phyloP scores from a whole-genome alignment of 2,797 vertebrate genomes.

The Schizopygopsis pylzovi region DNA sequence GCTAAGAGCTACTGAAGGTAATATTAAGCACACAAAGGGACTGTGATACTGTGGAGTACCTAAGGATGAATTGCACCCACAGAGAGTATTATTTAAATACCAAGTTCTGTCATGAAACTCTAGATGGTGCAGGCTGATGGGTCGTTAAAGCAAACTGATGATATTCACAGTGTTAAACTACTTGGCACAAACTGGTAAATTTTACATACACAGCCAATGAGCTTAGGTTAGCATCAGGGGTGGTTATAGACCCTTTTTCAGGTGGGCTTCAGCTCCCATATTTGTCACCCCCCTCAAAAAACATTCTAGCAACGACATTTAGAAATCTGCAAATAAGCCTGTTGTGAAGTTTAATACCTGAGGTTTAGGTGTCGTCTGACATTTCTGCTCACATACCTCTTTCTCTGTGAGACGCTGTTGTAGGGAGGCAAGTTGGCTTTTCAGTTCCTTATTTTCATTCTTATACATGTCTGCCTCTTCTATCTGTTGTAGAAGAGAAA shows the following conservation, averaged over 20 bases:
- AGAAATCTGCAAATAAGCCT: not conserved
- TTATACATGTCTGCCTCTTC: slow-evolving; percentile 90
- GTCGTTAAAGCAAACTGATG: not conserved
- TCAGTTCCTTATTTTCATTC: slow-evolving; percentile 94
- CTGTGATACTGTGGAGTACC: not conserved
- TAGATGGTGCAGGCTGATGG: not conserved
- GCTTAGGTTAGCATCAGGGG: not conserved
- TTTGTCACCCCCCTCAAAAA: no score
- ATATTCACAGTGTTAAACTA: not conserved
- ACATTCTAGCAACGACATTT: not conserved
- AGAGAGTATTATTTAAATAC: not conserved
- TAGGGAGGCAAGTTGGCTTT: slow-evolving; percentile 87
- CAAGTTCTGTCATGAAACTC: not conserved
- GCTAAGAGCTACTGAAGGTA: not conserved
- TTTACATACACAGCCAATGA: not conserved
- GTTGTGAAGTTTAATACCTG: not conserved
- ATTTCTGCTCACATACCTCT: slow-evolving; percentile 76
- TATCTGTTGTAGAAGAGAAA: slow-evolving; percentile 63
- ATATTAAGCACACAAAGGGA: no score
- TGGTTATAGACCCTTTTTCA: no score
- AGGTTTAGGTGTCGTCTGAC: not conserved
- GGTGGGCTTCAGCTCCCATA: no score
- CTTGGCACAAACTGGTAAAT: not conserved
- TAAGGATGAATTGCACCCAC: not conserved
- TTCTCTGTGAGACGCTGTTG: slow-evolving; percentile 87